Evolutionary conservation across 1,140 invertebrate genomes (phyloP).

Genomic region (Yoshiicerus persimilis): DNA sequence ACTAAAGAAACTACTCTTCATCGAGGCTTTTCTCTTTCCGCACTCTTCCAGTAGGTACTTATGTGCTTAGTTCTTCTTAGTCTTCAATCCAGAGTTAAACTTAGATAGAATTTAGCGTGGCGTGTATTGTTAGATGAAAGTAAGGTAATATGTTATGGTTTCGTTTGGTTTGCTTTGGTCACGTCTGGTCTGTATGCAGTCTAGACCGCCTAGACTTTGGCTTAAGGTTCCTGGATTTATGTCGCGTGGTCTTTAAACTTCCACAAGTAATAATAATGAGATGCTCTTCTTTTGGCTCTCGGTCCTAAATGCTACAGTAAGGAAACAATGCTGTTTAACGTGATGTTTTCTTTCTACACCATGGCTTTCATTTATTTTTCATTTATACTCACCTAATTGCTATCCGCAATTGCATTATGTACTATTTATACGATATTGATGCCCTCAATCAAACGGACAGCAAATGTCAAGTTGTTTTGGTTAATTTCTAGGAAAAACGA

Average conservation of each 20-base stretch:
- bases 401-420: no score
- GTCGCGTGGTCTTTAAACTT: conserved; percentile 15
- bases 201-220: neutral
- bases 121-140: neutral
- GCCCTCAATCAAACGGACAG: no score
- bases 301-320: no score
- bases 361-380: no score
- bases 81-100: neutral
- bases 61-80: neutral
- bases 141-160: neutral
- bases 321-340: no score
- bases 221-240: conserved; percentile 10
- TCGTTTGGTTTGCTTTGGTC: neutral
- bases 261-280: conserved; percentile 22
- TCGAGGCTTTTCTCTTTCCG: neutral
- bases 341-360: no score
- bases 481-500: no score
- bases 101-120: neutral
- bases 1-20: neutral
- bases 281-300: neutral
- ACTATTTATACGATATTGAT: neutral
- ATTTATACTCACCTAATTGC: no score
- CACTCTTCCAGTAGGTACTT: neutral
- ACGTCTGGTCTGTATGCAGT: neutral
- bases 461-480: no score